Base-by-base conservation (phyloP, 2,888 invertebrate genomes). In the Galeopsomyia nigrocyanea region DNA sequence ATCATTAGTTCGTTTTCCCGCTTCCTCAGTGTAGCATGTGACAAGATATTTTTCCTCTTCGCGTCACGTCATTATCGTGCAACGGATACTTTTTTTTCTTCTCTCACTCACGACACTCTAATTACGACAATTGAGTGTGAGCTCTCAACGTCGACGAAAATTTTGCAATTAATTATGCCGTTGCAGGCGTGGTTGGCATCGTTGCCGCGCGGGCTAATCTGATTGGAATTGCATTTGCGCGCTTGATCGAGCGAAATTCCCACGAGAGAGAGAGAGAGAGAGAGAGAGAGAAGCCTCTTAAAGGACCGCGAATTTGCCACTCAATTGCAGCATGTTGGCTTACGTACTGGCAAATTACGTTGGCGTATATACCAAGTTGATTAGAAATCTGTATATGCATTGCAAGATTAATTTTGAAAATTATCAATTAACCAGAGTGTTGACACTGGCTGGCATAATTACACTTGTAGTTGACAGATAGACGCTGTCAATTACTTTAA, bases 191-290 rank as follows among this genome's bases (percentile, higher is more conserved):
- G 26, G 26, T 26, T 22, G 9, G 21, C 31, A 47, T 19, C 39
- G 62, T 47, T 66, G 72, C 58, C 68, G 31, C 46, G 39, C 19
- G 16, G 53, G 67, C 68, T 72, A 72, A 72, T 72, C 68, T 31
- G 63, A 64, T 72, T 58, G 63, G 63, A 51, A 51, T 68, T 72
- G 68, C 63, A 68, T 72, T 63, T 72, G 26, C 67, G 26, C 67
- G 67, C 57, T 68, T 58, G 68, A 63, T 68, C 67, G 61, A 63
- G 53, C 63, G 61, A 68, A 68, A 72, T 68, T 53, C 55, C 62
- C 67, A 16, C 31, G 62, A 58, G 39, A 39, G 5, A 9, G 39
- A 31, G 31, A 31, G 31, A 31, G 31, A 31, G 31, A 31, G 31
- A 31, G 31, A 31, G 31, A 39, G 39, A 39, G 39, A 39, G 64